Conservation (phyloP, 2,888 invertebrate genomes). For the Melikaiella ostensackeni region DNA sequence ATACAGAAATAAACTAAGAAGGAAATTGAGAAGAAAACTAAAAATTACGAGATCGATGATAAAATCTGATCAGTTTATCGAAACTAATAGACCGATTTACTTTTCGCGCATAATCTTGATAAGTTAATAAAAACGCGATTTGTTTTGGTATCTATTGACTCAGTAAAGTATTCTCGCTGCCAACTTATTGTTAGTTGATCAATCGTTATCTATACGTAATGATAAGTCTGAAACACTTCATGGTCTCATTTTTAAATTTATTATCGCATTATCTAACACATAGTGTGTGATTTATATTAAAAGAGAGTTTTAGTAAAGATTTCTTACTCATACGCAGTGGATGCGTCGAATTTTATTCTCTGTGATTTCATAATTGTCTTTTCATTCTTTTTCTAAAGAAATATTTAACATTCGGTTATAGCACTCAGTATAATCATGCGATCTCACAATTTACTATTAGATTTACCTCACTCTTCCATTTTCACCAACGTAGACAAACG, state of each 20-base stretch:
- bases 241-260: not conserved
- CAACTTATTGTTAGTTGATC: conserved; percentile 3
- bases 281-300: not conserved
- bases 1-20: not conserved
- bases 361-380: not conserved
- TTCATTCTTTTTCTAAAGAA: not conserved
- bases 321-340: not conserved
- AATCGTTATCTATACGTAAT: conserved; percentile 15
- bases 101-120: not conserved
- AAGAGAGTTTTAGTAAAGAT: not conserved
- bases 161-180: conserved; percentile 16
- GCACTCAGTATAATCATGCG: not conserved
- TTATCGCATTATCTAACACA: not conserved
- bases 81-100: not conserved
- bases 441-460: not conserved
- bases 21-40: not conserved
- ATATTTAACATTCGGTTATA: not conserved
- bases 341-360: not conserved
- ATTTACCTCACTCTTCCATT: not conserved
- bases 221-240: conserved; percentile 4
- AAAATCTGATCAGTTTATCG: not conserved
- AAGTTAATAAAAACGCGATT: not conserved
- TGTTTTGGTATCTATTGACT: not conserved
- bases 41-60: not conserved
- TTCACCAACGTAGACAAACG: not conserved